phyloP scores from a whole-genome alignment of 2,797 vertebrate genomes.

The Okamejei kenojei region DNA sequence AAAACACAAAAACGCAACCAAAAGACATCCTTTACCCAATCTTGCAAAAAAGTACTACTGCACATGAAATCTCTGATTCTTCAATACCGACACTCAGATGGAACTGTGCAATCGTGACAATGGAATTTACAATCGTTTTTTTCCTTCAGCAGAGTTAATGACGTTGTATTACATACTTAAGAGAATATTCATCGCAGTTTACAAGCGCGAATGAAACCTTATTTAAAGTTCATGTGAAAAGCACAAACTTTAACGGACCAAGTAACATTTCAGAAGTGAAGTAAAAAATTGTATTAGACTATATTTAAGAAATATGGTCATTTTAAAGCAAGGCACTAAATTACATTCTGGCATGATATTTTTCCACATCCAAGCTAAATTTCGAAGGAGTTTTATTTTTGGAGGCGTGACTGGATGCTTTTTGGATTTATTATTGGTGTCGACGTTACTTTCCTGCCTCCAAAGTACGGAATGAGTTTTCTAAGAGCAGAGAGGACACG shows the following conservation, averaged over 20 bases:
- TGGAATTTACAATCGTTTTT: not conserved
- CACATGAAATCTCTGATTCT: not conserved
- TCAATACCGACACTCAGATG: not conserved
- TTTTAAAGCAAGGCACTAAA: not conserved
- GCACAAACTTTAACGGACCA: not conserved
- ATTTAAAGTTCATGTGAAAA: not conserved
- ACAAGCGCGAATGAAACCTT: not conserved
- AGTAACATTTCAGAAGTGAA: not conserved
- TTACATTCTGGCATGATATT: not conserved
- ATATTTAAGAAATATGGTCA: not conserved
- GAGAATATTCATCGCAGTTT: not conserved
- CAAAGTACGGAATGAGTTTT: not conserved
- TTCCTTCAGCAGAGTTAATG: not conserved
- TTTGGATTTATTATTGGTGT: not conserved
- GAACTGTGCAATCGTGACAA: not conserved
- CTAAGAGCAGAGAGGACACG: not conserved
- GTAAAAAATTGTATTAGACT: not conserved
- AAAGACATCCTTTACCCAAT: not conserved
- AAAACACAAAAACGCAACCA: not conserved
- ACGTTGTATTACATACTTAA: not conserved
- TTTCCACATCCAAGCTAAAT: not conserved
- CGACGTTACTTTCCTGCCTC: not conserved
- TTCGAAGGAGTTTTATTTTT: not conserved
- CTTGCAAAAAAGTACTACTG: not conserved
- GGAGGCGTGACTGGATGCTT: not conserved